Evolutionary conservation across 2,888 invertebrate species (phyloP).

Genomic region (Drosophila antonietae): DNA sequence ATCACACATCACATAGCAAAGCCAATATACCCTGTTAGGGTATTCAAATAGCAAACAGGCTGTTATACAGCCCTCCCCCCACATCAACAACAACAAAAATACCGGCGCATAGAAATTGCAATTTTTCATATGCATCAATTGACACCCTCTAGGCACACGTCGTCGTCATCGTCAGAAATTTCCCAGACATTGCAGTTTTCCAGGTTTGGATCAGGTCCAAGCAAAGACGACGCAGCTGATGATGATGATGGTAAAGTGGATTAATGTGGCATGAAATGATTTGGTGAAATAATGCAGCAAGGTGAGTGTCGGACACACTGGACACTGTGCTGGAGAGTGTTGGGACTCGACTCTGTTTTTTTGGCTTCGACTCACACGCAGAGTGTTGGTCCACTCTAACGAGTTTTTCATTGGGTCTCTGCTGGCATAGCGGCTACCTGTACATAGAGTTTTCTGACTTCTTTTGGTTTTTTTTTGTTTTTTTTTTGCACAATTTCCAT

Average conservation of each 20-base stretch:
- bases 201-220: conserved; percentile 51
- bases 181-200: conserved; percentile 63
- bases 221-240: conserved; percentile 43
- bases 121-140: conserved; percentile 80
- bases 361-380: conserved; percentile 66
- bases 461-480: background rate
- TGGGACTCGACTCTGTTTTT: background rate
- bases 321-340: conserved; percentile 19
- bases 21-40: conserved; percentile 10
- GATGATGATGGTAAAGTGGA: conserved; percentile 64
- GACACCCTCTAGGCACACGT: conserved; percentile 82
- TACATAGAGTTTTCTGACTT: conserved; percentile 32
- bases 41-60: conserved; percentile 20
- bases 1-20: background rate
- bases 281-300: conserved; percentile 61
- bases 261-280: conserved; percentile 67
- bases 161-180: conserved; percentile 54
- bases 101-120: conserved; percentile 67
- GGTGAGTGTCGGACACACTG: conserved; percentile 46
- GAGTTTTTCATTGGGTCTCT: conserved; percentile 65
- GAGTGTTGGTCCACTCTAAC: conserved; percentile 68
- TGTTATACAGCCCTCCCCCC: conserved; percentile 37
- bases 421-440: conserved; percentile 66
- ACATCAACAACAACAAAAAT: conserved; percentile 29
- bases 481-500: conserved; percentile 52